Conservation (phyloP, 2,797 vertebrate species). For the Menidia menidia region DNA sequence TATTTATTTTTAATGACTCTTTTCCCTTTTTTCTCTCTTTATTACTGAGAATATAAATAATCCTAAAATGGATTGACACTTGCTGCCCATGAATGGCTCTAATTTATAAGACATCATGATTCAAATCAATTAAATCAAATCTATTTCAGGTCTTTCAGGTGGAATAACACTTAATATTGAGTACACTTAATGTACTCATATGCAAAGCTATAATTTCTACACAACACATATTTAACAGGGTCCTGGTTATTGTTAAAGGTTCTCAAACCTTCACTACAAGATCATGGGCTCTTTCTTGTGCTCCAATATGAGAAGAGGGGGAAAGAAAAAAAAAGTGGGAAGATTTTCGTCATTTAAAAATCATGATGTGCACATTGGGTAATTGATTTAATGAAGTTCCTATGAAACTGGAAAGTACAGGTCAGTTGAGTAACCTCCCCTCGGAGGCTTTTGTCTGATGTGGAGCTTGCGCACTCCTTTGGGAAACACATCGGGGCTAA, state of each 20-base stretch:
- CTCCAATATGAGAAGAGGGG: background rate
- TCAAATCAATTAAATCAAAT: background rate
- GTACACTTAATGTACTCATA: background rate
- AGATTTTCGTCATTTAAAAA: constrained; percentile 49
- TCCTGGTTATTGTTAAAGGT: constrained; percentile 39
- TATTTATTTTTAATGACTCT: background rate
- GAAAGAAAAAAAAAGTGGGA: background rate
- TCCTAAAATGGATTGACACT: background rate
- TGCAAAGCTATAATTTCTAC: background rate
- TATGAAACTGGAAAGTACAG: constrained; percentile 91
- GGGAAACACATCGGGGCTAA: constrained; percentile 92
- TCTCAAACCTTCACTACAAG: background rate
- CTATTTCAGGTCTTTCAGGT: background rate
- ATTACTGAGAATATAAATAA: constrained; percentile 1
- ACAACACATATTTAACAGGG: background rate
- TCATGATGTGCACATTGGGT: constrained; percentile 88
- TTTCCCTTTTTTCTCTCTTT: background rate
- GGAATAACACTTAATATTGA: background rate
- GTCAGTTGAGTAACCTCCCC: constrained; percentile 87
- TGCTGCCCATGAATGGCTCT: background rate
- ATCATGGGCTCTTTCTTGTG: background rate
- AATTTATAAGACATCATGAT: background rate
- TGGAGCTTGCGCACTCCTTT: constrained; percentile 88
- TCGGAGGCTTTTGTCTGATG: constrained; percentile 88
- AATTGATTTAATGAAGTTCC: constrained; percentile 97